These are phyloP conservation scores for Phlogophora meticulosa DNA, from an alignment of 2,888 invertebrate genomes.

Conservation along the genomic window DNA sequence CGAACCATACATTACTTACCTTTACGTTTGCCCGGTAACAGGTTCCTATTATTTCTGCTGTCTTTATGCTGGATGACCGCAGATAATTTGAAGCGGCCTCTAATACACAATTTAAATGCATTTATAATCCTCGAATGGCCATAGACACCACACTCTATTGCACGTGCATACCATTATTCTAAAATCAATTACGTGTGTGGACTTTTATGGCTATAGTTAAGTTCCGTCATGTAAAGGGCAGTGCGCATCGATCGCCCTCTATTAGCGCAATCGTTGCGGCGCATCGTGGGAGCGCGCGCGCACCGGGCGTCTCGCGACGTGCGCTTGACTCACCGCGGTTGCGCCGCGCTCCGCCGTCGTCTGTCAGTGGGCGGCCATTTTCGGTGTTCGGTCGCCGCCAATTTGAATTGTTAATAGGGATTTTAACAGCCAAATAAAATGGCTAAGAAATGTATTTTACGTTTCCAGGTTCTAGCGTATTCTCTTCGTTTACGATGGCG, in stretches of 20 bases:
- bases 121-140: conserved; percentile 32
- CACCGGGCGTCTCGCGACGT: conserved; percentile 39
- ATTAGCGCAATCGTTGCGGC: conserved; percentile 60
- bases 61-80: not conserved
- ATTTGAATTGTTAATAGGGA: conserved; percentile 62
- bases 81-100: conserved; percentile 21
- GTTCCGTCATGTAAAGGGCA: conserved; percentile 62
- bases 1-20: not conserved
- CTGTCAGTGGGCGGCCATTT: conserved; percentile 67
- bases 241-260: conserved; percentile 63
- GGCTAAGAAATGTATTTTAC: conserved; percentile 39
- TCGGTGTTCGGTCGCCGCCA: conserved; percentile 59
- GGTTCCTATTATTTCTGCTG: not conserved
- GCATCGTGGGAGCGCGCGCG: conserved; percentile 65
- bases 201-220: conserved; percentile 56
- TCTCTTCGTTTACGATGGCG: conserved; percentile 50
- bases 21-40: not conserved
- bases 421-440: conserved; percentile 62
- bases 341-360: conserved; percentile 44
- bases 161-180: conserved; percentile 55
- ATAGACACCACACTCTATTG: conserved; percentile 35
- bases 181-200: conserved; percentile 53
- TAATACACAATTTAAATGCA: conserved; percentile 50
- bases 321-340: conserved; percentile 54
- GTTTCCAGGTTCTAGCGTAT: conserved; percentile 45